Conservation (phyloP, 2,113 vertebrate species). For the Rostratula benghalensis region DNA sequence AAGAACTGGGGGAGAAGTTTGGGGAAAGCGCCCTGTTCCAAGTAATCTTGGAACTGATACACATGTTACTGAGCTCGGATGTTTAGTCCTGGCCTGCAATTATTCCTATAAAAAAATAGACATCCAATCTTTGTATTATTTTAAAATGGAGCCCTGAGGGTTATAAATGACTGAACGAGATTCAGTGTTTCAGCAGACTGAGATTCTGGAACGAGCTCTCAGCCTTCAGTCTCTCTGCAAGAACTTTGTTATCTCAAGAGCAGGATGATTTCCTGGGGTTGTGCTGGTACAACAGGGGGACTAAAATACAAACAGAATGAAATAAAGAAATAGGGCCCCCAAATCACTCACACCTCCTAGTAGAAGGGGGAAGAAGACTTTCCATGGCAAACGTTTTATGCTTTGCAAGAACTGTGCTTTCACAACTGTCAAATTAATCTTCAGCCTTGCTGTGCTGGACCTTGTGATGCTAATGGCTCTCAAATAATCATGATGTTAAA, state of each 20-base stretch:
- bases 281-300: background rate
- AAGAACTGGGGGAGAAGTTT: conserved; percentile 73
- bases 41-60: conserved; percentile 46
- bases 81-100: conserved; percentile 52
- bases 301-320: background rate
- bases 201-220: background rate
- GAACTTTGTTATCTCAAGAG: background rate
- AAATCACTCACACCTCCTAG: background rate
- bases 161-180: conserved; percentile 26
- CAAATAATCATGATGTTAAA: background rate
- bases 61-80: conserved; percentile 49
- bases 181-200: conserved; percentile 26
- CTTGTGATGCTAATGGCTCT: background rate
- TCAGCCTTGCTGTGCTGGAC: background rate
- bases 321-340: background rate
- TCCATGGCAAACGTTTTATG: background rate
- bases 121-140: conserved; percentile 5
- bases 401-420: background rate
- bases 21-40: conserved; percentile 42
- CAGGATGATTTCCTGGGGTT: background rate
- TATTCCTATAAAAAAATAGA: conserved; percentile 37
- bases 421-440: background rate
- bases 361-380: background rate
- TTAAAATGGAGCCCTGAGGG: conserved; percentile 32
- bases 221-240: background rate